phyloP scores from a whole-genome alignment of 2,113 vertebrate genomes.

The Anthoscopus minutus region DNA sequence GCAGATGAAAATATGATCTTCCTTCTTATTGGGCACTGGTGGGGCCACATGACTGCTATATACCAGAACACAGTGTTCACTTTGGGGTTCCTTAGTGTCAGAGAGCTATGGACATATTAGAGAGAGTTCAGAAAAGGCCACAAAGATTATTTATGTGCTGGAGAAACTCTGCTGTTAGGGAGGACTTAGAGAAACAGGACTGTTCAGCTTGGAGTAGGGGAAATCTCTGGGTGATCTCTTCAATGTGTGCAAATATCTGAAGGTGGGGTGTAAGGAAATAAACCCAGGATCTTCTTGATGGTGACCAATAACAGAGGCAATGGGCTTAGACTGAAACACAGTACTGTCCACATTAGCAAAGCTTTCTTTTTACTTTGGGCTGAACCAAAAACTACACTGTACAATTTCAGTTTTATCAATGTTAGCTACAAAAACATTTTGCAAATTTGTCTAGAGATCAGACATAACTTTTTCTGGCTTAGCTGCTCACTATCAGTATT shows the following conservation, averaged over 20 bases:
- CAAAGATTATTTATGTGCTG: background rate
- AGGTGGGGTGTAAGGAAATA: background rate
- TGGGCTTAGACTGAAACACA: background rate
- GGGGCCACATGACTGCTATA: too few relatives aligned
- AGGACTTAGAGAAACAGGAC: background rate
- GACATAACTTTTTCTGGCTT: background rate
- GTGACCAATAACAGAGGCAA: background rate
- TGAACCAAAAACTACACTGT: background rate
- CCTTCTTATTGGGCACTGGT: background rate
- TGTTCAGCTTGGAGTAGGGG: background rate
- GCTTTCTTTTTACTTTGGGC: background rate
- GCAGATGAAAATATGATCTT: background rate
- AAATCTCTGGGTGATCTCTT: background rate
- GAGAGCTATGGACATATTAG: background rate
- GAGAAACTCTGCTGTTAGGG: background rate
- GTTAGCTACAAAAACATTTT: background rate
- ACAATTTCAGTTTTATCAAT: background rate
- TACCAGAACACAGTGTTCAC: background rate
- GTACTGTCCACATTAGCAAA: background rate
- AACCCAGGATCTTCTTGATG: background rate
- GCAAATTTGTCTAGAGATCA: background rate
- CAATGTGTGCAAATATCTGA: background rate
- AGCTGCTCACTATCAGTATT: background rate
- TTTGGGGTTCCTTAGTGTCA: background rate
- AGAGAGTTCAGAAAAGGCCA: background rate